Evolutionary conservation across 2,888 invertebrate species (phyloP).

Genomic region (Apodemia zela): DNA sequence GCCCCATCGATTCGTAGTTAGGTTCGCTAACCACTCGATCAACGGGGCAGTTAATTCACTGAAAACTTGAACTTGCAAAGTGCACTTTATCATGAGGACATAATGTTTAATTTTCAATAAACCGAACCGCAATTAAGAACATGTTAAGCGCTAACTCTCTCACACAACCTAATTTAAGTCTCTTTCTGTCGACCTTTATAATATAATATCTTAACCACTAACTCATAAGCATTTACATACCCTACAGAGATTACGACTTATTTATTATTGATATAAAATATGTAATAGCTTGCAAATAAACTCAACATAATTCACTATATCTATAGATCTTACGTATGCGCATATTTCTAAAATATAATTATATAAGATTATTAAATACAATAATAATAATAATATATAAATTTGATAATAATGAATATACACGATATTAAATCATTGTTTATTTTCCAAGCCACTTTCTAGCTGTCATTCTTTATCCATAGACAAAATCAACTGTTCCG

Average conservation of each 20-base stretch:
- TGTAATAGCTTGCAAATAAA: not conserved
- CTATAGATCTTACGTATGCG: conserved; percentile 12
- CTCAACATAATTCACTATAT: not conserved
- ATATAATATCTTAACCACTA: not conserved
- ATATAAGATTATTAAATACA: not conserved
- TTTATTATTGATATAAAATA: conserved; percentile 4
- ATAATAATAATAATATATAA: no score
- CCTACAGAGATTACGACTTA: not conserved
- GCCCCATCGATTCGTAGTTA: no score
- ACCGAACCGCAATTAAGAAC: not conserved
- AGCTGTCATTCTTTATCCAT: no score
- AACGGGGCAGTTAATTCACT: no score
- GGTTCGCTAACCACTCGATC: no score
- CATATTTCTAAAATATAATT: not conserved
- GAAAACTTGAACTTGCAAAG: no score
- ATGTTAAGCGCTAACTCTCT: not conserved
- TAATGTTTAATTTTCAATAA: not conserved
- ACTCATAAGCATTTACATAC: conserved; percentile 8
- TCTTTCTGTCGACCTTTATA: not conserved
- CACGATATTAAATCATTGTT: no score
- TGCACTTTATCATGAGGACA: not conserved
- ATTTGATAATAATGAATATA: no score
- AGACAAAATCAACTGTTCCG: no score
- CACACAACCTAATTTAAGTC: conserved; percentile 12
- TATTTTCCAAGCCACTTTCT: no score